Evolutionary conservation across 2,113 vertebrate genomes (phyloP), one percentile per base, ranked within the genome.

Genomic region (Monopterus albus): DNA sequence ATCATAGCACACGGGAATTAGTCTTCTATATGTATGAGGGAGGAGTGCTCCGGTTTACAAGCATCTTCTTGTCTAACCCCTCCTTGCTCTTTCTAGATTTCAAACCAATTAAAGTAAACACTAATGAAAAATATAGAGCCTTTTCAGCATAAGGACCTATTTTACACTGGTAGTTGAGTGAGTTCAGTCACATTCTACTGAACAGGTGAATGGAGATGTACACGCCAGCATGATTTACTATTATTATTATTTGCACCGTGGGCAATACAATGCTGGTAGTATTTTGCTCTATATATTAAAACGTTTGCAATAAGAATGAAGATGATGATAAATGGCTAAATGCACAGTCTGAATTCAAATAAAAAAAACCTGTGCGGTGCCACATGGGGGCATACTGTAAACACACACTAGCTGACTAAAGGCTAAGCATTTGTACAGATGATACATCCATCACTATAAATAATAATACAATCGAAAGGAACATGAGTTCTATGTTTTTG

Each of bases 61-160:
- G 46, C 49, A 31, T 71, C 69, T 61, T 58, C 65, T 63, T 52
- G 60, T 64, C 28, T 53, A 49, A 33, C 66, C 59, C 50, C 50
- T 64, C 43, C 56, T 47, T 5, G 1, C 45, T 62, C 26, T 47
- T 20, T 35, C 38, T 65, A 74, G 23, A 75, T 75, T 81, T 70
- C 26, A 57, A 81, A 70, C 79, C 51, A 57, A 33, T 59, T 78
- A 10, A 55, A 72, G 69, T 49, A 73, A 76, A 83, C 75, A 2
- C 84, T 82, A 79, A 84, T 86, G 60, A 66, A 75, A 79, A 85
- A 51, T 66, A 73, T n/a, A n/a, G n/a, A n/a, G n/a, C n/a, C 38
- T 28, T 69, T 63, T 70, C 55, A 45, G 70, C 74, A 62, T 53
- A 49, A 80, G 81, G 56, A 15, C 12, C 17, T 2, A 39, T 68